Conservation (phyloP, 2,113 vertebrate species). For the Chinchilla lanigera region DNA sequence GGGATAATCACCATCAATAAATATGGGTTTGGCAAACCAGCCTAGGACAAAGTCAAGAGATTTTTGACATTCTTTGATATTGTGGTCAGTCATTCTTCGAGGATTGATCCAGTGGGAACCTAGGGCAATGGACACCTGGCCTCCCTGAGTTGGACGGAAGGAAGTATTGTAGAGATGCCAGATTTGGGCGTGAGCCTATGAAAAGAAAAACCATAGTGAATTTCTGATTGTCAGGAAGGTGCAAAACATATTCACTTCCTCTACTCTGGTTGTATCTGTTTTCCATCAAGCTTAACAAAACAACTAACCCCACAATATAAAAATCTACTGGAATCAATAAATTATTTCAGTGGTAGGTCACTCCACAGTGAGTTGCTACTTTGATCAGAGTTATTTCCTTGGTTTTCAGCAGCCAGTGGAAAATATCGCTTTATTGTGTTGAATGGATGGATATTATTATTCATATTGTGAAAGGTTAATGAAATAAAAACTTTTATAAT, state of each 20-base stretch:
- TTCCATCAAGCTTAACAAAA: slow-evolving; percentile 6
- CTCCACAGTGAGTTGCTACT: background rate
- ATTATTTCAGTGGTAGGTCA: background rate
- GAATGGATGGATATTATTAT: background rate
- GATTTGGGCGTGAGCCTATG: slow-evolving; percentile 94
- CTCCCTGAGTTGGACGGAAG: slow-evolving; percentile 92
- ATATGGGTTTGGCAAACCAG: slow-evolving; percentile 97
- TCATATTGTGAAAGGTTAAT: slow-evolving; percentile 52
- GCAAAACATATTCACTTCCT: background rate
- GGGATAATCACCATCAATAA: slow-evolving; percentile 96
- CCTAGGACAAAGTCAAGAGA: slow-evolving; percentile 97
- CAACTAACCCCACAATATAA: background rate
- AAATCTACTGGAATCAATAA: slow-evolving; percentile 28
- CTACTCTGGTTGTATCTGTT: background rate
- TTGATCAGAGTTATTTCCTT: background rate
- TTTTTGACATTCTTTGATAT: slow-evolving; percentile 92
- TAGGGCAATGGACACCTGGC: slow-evolving; percentile 94
- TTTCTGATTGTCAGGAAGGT: background rate
- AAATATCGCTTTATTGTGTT: slow-evolving; percentile 14
- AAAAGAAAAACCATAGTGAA: slow-evolving; percentile 74
- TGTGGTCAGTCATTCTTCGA: slow-evolving; percentile 88
- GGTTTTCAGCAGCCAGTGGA: slow-evolving; percentile 21
- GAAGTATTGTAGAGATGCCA: slow-evolving; percentile 95
- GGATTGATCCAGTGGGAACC: slow-evolving; percentile 97
- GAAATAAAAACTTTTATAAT: slow-evolving; percentile 63